These are phyloP conservation scores for Macaca mulatta DNA, from an alignment of 2,113 vertebrate species.

Conservation along the genomic window DNA sequence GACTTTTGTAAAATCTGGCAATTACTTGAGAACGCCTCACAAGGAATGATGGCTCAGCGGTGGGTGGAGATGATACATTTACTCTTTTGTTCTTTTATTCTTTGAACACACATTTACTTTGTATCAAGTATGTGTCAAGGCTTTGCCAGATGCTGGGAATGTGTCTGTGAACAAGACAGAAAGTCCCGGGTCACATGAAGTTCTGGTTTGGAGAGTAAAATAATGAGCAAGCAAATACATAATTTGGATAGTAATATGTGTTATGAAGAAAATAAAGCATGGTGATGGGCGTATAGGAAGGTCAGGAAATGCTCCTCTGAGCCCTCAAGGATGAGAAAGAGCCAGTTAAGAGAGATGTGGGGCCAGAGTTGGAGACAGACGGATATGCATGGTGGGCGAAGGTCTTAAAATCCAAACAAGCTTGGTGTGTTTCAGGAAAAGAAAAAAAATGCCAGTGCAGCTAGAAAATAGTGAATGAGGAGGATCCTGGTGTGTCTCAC, in stretches of 20 bases:
- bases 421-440: not conserved
- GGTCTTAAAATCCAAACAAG: not conserved
- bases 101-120: slow-evolving; percentile 4
- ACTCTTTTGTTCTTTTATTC: slow-evolving; percentile 6
- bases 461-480: not conserved
- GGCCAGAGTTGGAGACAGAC: not conserved
- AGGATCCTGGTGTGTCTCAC: not conserved
- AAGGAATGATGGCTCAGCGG: not conserved
- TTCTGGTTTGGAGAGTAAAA: not conserved
- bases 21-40: not conserved
- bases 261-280: not conserved
- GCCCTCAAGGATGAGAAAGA: not conserved
- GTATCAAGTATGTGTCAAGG: not conserved
- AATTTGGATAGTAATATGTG: not conserved
- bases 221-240: not conserved
- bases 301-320: not conserved
- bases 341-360: not conserved
- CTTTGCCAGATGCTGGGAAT: not conserved
- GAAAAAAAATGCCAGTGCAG: not conserved
- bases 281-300: not conserved
- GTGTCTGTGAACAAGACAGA: not conserved
- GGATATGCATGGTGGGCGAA: not conserved
- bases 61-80: not conserved
- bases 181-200: not conserved
- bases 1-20: not conserved